phyloP scores from a whole-genome alignment of 2,113 vertebrate species.

The Arizona elegans region DNA sequence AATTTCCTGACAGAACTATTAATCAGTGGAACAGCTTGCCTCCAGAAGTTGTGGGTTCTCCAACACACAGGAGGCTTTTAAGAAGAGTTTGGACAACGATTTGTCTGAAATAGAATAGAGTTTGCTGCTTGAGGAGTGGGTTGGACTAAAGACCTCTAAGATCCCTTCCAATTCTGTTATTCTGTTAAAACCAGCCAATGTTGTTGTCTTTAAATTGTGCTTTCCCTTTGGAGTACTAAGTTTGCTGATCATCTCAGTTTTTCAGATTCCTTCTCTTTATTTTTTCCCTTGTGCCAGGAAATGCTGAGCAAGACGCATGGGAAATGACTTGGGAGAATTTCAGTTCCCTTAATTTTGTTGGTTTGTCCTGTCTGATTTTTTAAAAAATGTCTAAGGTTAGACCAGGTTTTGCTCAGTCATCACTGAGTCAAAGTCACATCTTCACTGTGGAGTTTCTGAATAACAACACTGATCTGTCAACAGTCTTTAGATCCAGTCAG shows the following conservation, averaged over 20 bases:
- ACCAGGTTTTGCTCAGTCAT: neutral
- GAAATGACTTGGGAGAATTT: slow-evolving; percentile 19
- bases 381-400: neutral
- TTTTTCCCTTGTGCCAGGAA: neutral
- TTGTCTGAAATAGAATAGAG: neutral
- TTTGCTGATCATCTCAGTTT: neutral
- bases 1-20: neutral
- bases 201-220: neutral
- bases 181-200: neutral
- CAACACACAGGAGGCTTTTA: neutral
- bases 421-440: slow-evolving; percentile 5
- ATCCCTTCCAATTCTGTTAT: neutral
- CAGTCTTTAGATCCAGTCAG: neutral
- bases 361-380: slow-evolving; percentile 16
- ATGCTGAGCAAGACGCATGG: slow-evolving; percentile 23
- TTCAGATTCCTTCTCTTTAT: neutral
- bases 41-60: neutral
- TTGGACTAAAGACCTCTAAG: neutral
- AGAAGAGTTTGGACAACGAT: neutral
- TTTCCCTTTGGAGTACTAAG: neutral
- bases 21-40: neutral
- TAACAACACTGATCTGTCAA: neutral
- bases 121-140: neutral
- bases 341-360: slow-evolving; percentile 20
- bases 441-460: neutral